phyloP scores from a whole-genome alignment of 1,140 invertebrate species.

The Holcopasites calliopsidis region DNA sequence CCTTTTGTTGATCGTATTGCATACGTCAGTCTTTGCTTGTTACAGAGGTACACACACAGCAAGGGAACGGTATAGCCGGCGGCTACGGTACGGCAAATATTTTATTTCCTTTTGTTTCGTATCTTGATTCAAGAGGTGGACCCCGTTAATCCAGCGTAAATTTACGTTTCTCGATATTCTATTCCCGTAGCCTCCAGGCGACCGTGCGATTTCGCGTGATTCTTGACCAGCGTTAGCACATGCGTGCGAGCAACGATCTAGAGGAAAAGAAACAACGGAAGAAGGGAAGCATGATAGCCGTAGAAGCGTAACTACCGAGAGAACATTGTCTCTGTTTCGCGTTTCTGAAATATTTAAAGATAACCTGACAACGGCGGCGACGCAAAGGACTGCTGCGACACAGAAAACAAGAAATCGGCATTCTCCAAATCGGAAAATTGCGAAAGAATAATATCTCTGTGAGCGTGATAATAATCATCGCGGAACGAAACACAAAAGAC shows the following conservation, averaged over 20 bases:
- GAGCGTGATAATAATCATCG: not conserved
- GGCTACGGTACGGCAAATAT: conserved; percentile 9
- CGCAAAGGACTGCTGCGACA: not conserved
- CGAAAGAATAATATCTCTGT: not conserved
- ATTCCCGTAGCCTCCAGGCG: conserved; percentile 9
- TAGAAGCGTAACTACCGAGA: not conserved
- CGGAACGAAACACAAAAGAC: not conserved
- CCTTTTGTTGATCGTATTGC: not conserved
- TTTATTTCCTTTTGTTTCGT: conserved; percentile 25
- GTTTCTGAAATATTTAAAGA: conserved; percentile 16
- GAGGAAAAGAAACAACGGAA: not conserved
- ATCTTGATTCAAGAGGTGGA: not conserved
- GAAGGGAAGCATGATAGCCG: conserved; percentile 24
- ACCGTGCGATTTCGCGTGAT: conserved; percentile 28
- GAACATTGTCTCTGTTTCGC: conserved; percentile 1
- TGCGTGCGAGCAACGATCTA: not conserved
- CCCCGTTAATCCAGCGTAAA: conserved; percentile 31
- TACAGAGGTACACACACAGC: not conserved
- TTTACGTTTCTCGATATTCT: conserved; percentile 33
- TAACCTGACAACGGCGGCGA: conserved; percentile 4
- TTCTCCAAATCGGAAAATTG: not conserved
- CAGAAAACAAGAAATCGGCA: not conserved
- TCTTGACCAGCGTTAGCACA: conserved; percentile 27
- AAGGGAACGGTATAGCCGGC: not conserved
- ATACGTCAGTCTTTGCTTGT: conserved; percentile 10